Percentiles rank a stretch among this genome's conserved stretches.
These are phyloP conservation scores for Polyommatus iphigenia DNA, from an alignment of 2,888 invertebrate species.

Conservation along the genomic window DNA sequence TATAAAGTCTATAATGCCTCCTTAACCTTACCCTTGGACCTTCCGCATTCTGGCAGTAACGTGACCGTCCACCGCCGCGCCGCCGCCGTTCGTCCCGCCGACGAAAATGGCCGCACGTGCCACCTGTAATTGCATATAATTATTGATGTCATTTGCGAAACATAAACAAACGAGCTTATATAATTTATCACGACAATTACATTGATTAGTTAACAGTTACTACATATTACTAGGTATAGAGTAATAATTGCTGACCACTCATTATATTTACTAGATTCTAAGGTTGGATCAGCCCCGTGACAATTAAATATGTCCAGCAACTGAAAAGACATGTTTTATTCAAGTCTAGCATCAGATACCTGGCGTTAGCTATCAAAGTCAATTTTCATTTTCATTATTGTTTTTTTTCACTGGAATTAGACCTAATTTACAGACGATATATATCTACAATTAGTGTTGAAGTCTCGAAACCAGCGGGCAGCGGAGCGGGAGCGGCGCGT, in stretches of 20 bases:
- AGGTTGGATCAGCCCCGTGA: too few relatives aligned
- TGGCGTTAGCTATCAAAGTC: too few relatives aligned
- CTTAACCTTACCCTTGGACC: background rate
- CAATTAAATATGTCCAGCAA: too few relatives aligned
- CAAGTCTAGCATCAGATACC: too few relatives aligned
- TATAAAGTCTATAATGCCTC: background rate
- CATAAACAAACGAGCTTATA: background rate
- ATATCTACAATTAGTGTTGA: too few relatives aligned
- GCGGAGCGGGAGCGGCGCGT: too few relatives aligned
- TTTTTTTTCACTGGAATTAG: too few relatives aligned
- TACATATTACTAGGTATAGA: background rate
- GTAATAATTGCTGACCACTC: background rate
- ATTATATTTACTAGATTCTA: too few relatives aligned
- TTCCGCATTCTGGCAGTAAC: background rate
- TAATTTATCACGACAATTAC: background rate
- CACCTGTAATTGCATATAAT: background rate
- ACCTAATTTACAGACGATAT: too few relatives aligned
- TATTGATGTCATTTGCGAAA: background rate
- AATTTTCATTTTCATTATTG: too few relatives aligned
- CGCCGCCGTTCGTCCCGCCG: background rate
- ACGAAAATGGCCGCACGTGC: background rate
- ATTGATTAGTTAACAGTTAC: background rate
- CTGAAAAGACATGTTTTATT: too few relatives aligned
- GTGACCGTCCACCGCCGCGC: background rate
- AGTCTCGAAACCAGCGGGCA: too few relatives aligned